A percentile compares a stretch with the other conserved stretches of the same genome.
These are phyloP conservation scores for Coptodon bakossiorum DNA, from an alignment of 2,113 vertebrate genomes.

Conservation along the genomic window DNA sequence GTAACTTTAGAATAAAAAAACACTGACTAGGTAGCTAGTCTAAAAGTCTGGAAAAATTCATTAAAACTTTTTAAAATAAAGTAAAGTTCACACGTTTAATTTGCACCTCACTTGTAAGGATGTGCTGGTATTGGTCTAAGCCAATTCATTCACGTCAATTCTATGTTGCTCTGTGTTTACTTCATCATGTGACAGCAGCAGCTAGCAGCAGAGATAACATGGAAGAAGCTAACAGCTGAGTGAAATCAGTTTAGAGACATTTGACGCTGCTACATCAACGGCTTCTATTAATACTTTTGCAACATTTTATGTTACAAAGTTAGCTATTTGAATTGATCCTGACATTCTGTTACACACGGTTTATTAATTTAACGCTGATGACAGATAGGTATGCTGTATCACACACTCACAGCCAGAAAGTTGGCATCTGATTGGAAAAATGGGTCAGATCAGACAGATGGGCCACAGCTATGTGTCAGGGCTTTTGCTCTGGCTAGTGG, in stretches of 20 bases:
- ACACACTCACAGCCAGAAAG: neutral
- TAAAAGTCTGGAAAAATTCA: neutral
- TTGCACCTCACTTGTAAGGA: neutral
- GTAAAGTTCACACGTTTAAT: neutral
- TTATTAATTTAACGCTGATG: neutral
- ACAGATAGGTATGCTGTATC: neutral
- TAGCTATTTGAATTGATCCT: neutral
- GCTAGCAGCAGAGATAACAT: neutral
- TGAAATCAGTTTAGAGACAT: neutral
- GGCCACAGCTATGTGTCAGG: neutral
- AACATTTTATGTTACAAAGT: neutral
- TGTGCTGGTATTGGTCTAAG: neutral
- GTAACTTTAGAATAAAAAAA: neutral
- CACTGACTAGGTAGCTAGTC: neutral
- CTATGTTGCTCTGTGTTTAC: neutral
- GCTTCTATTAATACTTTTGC: neutral
- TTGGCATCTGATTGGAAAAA: neutral
- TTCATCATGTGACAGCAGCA: neutral
- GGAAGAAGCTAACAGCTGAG: neutral
- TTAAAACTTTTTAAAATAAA: neutral
- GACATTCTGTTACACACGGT: rapidly evolving
- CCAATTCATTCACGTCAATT: neutral
- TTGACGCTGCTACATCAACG: neutral
- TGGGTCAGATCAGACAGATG: neutral
- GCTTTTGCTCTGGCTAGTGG: neutral